Percentiles rank a stretch among this genome's conserved stretches.
Conservation (phyloP, 2,888 invertebrate genomes). For the Leistus spinibarbis region DNA sequence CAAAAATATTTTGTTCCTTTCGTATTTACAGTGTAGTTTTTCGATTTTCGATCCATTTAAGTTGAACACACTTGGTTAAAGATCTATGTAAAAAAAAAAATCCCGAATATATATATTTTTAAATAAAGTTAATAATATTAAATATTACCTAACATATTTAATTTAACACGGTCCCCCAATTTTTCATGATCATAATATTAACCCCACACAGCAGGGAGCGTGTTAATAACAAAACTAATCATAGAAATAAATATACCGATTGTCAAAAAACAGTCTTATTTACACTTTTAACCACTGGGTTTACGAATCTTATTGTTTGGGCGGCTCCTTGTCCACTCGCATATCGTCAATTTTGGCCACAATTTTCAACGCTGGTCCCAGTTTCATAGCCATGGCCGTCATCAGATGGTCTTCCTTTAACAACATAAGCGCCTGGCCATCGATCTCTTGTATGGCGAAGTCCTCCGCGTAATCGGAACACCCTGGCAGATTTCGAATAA, state of each 20-base stretch:
- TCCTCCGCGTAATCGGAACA: slow-evolving; percentile 93
- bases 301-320: slow-evolving; percentile 48
- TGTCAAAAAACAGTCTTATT: slow-evolving; percentile 9
- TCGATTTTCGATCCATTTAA: background rate
- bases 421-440: slow-evolving; percentile 91
- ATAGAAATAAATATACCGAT: background rate
- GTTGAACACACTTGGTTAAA: background rate
- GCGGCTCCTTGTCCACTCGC: slow-evolving; percentile 66
- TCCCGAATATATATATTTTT: background rate
- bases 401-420: slow-evolving; percentile 94
- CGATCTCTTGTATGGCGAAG: slow-evolving; percentile 93
- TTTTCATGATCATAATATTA: background rate
- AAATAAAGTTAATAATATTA: background rate
- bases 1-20: slow-evolving; percentile 18
- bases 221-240: background rate
- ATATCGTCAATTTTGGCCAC: slow-evolving; percentile 89
- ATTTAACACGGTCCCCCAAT: background rate
- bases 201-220: background rate
- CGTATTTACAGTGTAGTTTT: background rate
- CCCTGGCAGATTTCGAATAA: slow-evolving; percentile 87
- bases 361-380: slow-evolving; percentile 95
- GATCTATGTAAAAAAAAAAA: background rate
- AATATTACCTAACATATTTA: background rate
- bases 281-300: slow-evolving; percentile 11
- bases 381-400: slow-evolving; percentile 92